Conservation (phyloP, 2,888 invertebrate species). For the Incurvaria masculella region DNA sequence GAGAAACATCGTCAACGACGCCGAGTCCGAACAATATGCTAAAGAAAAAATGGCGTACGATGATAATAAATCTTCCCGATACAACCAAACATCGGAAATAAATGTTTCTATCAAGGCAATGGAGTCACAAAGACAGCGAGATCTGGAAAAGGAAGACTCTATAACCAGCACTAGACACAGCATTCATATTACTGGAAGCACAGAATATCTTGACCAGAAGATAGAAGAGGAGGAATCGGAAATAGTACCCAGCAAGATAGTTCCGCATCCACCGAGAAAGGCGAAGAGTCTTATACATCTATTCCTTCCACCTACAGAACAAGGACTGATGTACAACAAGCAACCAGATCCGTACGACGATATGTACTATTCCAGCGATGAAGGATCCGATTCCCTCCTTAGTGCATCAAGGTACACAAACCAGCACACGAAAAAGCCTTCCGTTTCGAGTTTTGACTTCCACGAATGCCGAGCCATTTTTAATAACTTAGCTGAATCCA, state of each 20-base stretch:
- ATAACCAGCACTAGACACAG: constrained; percentile 53
- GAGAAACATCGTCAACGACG: constrained; percentile 80
- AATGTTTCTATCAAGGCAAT: constrained; percentile 34
- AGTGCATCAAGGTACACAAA: constrained; percentile 58
- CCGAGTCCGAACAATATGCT: constrained; percentile 65
- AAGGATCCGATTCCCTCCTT: constrained; percentile 68
- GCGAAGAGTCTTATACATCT: constrained; percentile 69
- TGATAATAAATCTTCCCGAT: constrained; percentile 36
- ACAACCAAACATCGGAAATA: constrained; percentile 43
- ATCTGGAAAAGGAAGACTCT: constrained; percentile 49
- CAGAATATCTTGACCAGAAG: constrained; percentile 47
- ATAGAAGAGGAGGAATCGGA: constrained; percentile 60
- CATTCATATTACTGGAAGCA: constrained; percentile 45
- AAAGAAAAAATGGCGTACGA: constrained; percentile 33
- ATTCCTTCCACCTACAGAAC: constrained; percentile 60
- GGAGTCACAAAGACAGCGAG: constrained; percentile 33
- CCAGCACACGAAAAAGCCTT: constrained; percentile 31
- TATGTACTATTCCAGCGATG: constrained; percentile 59
- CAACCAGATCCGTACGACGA: constrained; percentile 56
- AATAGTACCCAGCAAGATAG: constrained; percentile 72
- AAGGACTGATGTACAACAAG: constrained; percentile 53
- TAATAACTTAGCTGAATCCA: constrained; percentile 54
- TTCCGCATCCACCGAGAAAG: constrained; percentile 79
- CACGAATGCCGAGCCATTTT: constrained; percentile 56
- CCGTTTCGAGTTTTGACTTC: constrained; percentile 40